These are phyloP conservation scores for Diprion similis DNA, from an alignment of 1,140 invertebrate genomes.

Conservation along the genomic window DNA sequence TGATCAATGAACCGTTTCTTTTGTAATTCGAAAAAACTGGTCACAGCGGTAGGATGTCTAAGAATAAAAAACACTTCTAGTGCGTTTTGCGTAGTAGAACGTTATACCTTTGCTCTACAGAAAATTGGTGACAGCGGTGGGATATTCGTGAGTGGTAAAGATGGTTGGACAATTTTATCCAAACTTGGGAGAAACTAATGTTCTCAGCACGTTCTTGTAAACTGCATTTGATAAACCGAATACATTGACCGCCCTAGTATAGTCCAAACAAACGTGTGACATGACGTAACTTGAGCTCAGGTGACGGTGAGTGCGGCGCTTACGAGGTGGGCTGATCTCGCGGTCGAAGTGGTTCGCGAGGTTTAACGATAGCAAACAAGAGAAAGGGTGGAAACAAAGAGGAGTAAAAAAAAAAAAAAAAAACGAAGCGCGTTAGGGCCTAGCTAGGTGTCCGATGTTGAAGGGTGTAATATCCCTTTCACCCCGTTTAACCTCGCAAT, in stretches of 20 bases:
- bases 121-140: not conserved
- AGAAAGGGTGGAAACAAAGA: not conserved
- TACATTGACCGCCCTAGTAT: too few species aligned
- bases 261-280: too few species aligned
- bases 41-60: too few species aligned
- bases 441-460: not conserved
- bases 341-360: not conserved
- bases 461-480: slow-evolving; percentile 1
- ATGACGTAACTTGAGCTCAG: not conserved
- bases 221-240: too few species aligned
- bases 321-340: not conserved
- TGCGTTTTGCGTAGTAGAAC: too few species aligned
- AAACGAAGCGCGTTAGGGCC: not conserved
- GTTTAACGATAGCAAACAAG: not conserved
- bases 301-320: not conserved
- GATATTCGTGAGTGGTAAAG: not conserved
- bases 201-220: too few species aligned
- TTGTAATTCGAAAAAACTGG: too few species aligned
- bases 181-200: too few species aligned
- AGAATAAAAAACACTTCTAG: too few species aligned
- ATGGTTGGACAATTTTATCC: too few species aligned
- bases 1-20: too few species aligned
- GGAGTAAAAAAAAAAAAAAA: not conserved
- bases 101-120: not conserved
- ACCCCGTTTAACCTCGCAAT: not conserved